A percentile compares a stretch with the other conserved stretches of the same genome.
phyloP scores from a whole-genome alignment of 2,113 vertebrate genomes.

The Erythrolamprus reginae region DNA sequence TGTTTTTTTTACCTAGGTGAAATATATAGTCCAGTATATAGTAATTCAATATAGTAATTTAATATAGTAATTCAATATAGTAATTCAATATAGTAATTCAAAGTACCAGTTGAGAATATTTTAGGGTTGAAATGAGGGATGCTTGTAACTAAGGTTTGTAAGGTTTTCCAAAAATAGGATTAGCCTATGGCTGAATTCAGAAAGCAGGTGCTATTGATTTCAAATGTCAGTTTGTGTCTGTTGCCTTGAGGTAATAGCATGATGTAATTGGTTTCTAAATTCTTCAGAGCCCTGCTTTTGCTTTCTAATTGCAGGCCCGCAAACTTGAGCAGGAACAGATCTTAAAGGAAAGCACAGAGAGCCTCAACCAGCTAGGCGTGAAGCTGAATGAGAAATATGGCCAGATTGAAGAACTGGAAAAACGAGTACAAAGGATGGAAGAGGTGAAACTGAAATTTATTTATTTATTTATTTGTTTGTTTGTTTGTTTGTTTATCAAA shows the following conservation, averaged over 20 bases:
- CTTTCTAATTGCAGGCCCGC: constrained; percentile 31
- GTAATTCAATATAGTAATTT: too few relatives aligned
- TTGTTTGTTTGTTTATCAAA: too few relatives aligned
- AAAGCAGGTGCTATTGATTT: too few relatives aligned
- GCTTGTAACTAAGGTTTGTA: too few relatives aligned
- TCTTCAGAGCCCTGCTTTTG: neutral
- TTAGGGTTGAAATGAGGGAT: neutral
- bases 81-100: neutral
- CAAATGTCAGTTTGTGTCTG: neutral
- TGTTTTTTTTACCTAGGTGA: too few relatives aligned
- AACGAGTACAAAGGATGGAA: constrained; percentile 66
- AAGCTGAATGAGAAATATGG: constrained; percentile 53
- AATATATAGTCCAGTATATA: too few relatives aligned
- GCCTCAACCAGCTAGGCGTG: constrained; percentile 31
- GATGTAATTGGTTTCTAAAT: neutral
- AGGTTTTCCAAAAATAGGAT: neutral
- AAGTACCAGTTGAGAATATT: neutral
- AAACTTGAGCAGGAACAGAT: constrained; percentile 54
- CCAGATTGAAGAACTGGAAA: constrained; percentile 56
- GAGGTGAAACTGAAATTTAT: constrained; percentile 52
- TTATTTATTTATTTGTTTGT: too few relatives aligned
- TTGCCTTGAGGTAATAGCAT: neutral
- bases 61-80: neutral
- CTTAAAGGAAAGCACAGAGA: constrained; percentile 42
- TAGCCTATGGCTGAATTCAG: too few relatives aligned